These are phyloP conservation scores for Anodontia alba DNA, from an alignment of 2,888 invertebrate species.

Conservation along the genomic window DNA sequence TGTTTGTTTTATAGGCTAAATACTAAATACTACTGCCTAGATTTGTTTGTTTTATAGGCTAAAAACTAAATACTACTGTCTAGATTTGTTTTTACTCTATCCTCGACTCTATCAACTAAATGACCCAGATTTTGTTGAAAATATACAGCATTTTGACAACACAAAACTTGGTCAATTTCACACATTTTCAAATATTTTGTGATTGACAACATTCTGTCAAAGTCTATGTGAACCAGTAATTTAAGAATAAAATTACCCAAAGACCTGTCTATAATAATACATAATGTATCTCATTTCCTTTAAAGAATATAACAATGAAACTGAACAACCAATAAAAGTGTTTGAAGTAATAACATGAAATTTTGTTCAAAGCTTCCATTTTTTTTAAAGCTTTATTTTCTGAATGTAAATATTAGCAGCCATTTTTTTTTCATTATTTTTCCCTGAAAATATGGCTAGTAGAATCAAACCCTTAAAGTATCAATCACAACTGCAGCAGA, in stretches of 20 bases:
- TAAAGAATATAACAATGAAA: constrained; percentile 7
- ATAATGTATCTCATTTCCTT: constrained; percentile 12
- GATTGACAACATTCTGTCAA: neutral
- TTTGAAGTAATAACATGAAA: neutral
- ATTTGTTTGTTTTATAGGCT: no score
- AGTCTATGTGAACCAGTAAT: neutral
- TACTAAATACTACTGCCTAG: no score
- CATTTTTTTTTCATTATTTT: no score
- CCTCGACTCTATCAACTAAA: no score
- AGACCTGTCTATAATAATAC: neutral
- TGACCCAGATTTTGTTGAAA: no score
- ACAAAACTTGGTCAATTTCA: constrained; percentile 2
- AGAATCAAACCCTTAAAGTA: neutral
- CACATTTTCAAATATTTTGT: neutral
- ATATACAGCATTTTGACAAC: no score
- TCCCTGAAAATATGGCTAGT: neutral
- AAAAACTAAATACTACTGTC: no score
- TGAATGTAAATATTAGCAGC: no score
- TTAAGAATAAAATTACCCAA: neutral
- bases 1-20: no score
- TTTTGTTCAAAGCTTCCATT: neutral
- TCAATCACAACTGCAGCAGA: neutral
- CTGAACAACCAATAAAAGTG: constrained; percentile 5
- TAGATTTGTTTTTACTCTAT: no score
- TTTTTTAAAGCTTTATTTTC: no score